A percentile compares a stretch with the other conserved stretches of the same genome.
Evolutionary conservation across 2,888 invertebrate species (phyloP).

Genomic region (Zygogramma bicolorata): DNA sequence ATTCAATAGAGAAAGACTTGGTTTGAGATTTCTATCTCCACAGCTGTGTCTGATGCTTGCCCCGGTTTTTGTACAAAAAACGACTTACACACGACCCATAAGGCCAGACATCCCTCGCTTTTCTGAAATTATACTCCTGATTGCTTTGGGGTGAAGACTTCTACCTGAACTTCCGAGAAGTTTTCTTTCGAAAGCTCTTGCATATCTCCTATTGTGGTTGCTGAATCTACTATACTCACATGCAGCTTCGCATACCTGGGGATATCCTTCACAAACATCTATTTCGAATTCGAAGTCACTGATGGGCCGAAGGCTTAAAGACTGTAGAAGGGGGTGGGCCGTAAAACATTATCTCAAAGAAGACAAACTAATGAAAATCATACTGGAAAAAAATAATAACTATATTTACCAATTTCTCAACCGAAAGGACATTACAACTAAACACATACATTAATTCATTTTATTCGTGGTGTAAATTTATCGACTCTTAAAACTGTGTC

Average conservation of each 20-base stretch:
- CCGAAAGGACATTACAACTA: too few relatives aligned
- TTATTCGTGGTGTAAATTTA: too few relatives aligned
- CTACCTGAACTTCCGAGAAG: slow-evolving; percentile 7
- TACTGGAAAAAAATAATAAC: too few relatives aligned
- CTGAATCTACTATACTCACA: slow-evolving; percentile 18
- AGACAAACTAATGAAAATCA: too few relatives aligned
- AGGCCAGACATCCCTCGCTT: slow-evolving; percentile 17
- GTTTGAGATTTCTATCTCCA: not conserved
- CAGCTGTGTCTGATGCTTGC: not conserved
- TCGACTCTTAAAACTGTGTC: too few relatives aligned
- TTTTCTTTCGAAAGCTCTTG: not conserved
- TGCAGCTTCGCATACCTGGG: slow-evolving; percentile 16
- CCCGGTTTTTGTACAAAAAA: slow-evolving; percentile 14
- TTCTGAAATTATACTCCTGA: slow-evolving; percentile 16
- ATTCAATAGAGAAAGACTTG: slow-evolving; percentile 13
- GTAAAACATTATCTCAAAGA: too few relatives aligned
- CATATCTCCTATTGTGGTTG: slow-evolving; percentile 12
- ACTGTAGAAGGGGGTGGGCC: too few relatives aligned
- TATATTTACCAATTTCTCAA: too few relatives aligned
- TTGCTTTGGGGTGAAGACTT: slow-evolving; percentile 15
- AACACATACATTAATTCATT: too few relatives aligned
- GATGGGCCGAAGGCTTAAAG: too few relatives aligned
- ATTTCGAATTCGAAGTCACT: too few relatives aligned
- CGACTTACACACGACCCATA: slow-evolving; percentile 18
- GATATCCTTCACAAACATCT: slow-evolving; percentile 8